A percentile compares a stretch with the other conserved stretches of the same genome.
Evolutionary conservation across 2,797 vertebrate species (phyloP).

Genomic region (Sebastes kiyomatsui): DNA sequence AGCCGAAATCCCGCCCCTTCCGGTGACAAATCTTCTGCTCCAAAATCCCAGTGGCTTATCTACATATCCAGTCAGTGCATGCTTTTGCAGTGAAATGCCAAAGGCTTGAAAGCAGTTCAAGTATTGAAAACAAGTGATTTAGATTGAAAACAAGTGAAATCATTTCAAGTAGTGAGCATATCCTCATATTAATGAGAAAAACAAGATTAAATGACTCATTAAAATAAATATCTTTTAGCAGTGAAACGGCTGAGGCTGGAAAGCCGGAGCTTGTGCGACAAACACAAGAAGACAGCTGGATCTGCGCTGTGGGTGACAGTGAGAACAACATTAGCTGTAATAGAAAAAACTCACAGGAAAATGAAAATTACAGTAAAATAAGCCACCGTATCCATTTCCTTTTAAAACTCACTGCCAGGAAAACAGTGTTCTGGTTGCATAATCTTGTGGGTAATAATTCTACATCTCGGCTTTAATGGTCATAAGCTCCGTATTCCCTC

Average conservation of each 20-base stretch:
- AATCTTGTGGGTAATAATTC: constrained; percentile 13
- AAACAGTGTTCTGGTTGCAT: neutral
- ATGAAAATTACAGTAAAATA: neutral
- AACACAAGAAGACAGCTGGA: constrained; percentile 37
- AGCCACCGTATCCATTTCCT: neutral
- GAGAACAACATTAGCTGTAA: constrained; percentile 40
- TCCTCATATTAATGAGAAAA: neutral
- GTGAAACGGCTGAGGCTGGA: neutral
- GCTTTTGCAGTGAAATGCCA: neutral
- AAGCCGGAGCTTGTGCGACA: constrained; percentile 13
- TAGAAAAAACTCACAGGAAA: neutral
- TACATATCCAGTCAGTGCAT: neutral
- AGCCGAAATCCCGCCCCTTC: too few relatives aligned
- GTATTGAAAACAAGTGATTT: neutral
- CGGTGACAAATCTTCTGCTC: neutral
- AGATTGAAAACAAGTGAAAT: neutral
- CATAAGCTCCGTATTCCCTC: constrained; percentile 35
- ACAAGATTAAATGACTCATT: neutral
- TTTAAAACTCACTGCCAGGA: neutral
- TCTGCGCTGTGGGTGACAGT: constrained; percentile 30
- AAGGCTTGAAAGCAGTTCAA: neutral
- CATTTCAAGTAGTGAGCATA: neutral
- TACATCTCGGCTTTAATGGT: constrained; percentile 34
- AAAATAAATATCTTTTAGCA: neutral
- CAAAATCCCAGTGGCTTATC: neutral